Percentiles rank a stretch among this genome's conserved stretches.
Conservation (phyloP, 2,113 vertebrate species). For the Siniperca knerii region DNA sequence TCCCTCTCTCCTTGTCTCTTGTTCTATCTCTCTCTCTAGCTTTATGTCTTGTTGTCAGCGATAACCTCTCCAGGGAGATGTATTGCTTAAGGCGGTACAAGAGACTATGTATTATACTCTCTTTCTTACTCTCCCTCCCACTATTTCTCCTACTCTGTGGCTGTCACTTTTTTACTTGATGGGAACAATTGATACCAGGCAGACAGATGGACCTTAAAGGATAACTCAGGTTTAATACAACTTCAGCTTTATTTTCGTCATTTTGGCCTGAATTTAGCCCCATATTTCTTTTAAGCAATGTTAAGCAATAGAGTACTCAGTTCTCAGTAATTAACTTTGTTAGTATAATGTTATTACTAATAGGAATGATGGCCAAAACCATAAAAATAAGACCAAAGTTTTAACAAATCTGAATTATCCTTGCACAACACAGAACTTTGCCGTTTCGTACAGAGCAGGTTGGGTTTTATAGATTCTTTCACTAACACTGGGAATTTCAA, state of each 20-base stretch:
- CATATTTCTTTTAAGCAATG: not conserved
- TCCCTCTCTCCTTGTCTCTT: conserved; percentile 36
- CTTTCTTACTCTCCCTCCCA: conserved; percentile 39
- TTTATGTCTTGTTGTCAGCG: conserved; percentile 73
- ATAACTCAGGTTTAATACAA: not conserved
- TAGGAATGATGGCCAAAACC: not conserved
- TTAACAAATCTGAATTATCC: not conserved
- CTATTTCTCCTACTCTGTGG: conserved; percentile 22
- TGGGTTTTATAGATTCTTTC: not conserved
- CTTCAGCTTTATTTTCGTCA: not conserved
- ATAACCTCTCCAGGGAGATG: conserved; percentile 79
- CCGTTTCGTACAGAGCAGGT: not conserved
- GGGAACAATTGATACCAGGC: conserved; percentile 28
- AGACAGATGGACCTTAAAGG: conserved; percentile 8
- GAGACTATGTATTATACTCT: conserved; percentile 69
- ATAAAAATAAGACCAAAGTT: not conserved
- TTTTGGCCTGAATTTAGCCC: not conserved
- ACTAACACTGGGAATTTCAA: conserved; percentile 2
- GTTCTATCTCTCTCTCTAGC: conserved; percentile 39
- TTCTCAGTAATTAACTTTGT: not conserved
- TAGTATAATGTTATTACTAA: not conserved
- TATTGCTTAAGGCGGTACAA: conserved; percentile 85
- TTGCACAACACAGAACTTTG: not conserved
- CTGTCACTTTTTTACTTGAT: conserved; percentile 46
- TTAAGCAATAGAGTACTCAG: not conserved